Base-by-base conservation (phyloP, 1,140 invertebrate species). In the Hylaeus volcanicus region DNA sequence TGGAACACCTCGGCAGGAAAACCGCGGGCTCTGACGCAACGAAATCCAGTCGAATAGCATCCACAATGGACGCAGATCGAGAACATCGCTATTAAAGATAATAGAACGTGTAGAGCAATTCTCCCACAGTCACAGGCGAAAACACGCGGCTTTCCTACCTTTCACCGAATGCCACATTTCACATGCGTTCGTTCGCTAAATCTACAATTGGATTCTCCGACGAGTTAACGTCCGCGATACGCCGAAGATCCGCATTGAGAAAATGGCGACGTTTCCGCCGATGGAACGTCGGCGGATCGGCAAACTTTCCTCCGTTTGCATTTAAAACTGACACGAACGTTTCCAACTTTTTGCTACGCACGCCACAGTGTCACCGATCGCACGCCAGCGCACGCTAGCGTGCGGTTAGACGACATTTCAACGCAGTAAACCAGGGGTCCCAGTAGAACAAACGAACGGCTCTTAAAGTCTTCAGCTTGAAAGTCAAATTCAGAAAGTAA, bases 71-170 rank as follows among this genome's bases (percentile, higher is more conserved):
- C 81, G 81, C 86, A 87, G 85, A 87, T 87, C 84, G 85, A 74
- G 85, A 87, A 82, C 85, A 79, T 87, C 81, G 85, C 85, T 83
- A 86, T 87, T 87, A 87, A 65, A 82, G 85, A 87, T 87, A 87
- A 87, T 87, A 79, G 85, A 87, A 87, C 78, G 85, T 78, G 81
- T 80, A 83, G 81, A 84, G 82, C 60, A 73, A 84, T 85, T 87
- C 87, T 85, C 85, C 77, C 86, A 81, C 83, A 79, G 73, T 69
- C 81, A 81, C 76, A 81, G 65, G 79, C 81, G 77, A 70, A 86
- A 79, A 81, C 82, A 60, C 64, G 70, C 68, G 61, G 75, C 73
- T 79, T 80, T 79, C 61, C 83, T 85, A 82, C 81, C 82, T 88
- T 83, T 81, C 78, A 83, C 74, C 80, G 58, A 64, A 82, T 82